A percentile compares a stretch with the other conserved stretches of the same genome.
These are phyloP conservation scores for Syngnathoides biaculeatus DNA, from an alignment of 2,113 vertebrate genomes.

Conservation along the genomic window DNA sequence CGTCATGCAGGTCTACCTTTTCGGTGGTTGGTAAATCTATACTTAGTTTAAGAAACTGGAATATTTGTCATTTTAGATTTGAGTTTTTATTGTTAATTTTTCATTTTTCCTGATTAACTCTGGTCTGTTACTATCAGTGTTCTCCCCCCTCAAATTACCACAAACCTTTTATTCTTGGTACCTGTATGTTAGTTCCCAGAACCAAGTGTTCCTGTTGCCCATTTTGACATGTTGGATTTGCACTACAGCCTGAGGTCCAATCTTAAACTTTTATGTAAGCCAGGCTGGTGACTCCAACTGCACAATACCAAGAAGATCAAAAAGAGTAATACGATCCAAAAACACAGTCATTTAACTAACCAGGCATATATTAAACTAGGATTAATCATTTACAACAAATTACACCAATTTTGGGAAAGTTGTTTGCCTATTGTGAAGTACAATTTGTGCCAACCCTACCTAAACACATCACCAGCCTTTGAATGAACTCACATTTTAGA, in stretches of 20 bases:
- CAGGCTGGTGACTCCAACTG: no score
- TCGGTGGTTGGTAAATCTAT: neutral
- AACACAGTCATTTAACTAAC: no score
- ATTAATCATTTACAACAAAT: neutral
- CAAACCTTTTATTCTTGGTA: neutral
- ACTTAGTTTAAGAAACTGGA: neutral
- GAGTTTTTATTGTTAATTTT: neutral
- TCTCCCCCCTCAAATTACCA: neutral
- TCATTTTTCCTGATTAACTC: neutral
- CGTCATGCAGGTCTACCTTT: neutral
- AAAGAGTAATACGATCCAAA: no score
- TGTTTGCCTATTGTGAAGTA: neutral
- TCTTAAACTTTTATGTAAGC: no score
- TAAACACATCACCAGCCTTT: neutral
- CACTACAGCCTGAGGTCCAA: no score
- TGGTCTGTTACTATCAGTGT: neutral
- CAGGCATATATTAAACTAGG: no score
- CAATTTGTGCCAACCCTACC: neutral
- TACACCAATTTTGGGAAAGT: neutral
- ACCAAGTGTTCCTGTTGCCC: neutral
- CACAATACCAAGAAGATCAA: no score
- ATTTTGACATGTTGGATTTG: no score
- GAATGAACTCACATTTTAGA: neutral
- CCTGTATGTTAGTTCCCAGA: neutral
- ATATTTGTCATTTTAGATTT: no score